These are phyloP conservation scores for Scolanthus callimorphus DNA, from an alignment of 92 coral and sea anemone genomes.

Conservation along the genomic window DNA sequence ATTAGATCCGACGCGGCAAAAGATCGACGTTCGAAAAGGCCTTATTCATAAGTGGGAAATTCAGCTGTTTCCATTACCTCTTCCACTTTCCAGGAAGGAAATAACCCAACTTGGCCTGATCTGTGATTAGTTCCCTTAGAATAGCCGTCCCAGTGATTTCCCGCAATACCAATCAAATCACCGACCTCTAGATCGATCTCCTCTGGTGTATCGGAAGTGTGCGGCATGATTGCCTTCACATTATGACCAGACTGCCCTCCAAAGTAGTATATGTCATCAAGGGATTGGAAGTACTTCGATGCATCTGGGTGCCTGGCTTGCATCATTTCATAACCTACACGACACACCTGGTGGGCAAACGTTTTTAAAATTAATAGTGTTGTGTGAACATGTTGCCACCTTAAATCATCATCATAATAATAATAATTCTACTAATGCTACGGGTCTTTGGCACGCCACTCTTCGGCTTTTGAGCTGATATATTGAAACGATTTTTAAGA, in stretches of 20 bases:
- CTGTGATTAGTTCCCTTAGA: constrained; percentile 78
- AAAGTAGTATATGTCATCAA: constrained; percentile 93
- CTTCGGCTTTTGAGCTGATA: too few relatives aligned
- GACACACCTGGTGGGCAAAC: constrained; percentile 93
- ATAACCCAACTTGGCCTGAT: constrained; percentile 59
- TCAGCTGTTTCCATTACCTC: constrained; percentile 78
- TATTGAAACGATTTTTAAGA: too few relatives aligned
- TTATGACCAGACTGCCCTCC: constrained; percentile 94
- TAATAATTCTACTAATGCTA: too few relatives aligned
- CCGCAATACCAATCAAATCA: constrained; percentile 81
- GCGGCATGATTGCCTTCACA: constrained; percentile 75
- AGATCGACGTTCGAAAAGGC: too few relatives aligned
- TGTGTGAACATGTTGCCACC: too few relatives aligned
- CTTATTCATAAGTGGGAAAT: constrained; percentile 28
- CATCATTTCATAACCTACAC: constrained; percentile 93
- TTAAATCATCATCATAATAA: too few relatives aligned
- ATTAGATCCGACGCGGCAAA: too few relatives aligned
- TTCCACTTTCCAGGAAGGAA: constrained; percentile 92
- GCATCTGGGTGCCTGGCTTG: constrained; percentile 88
- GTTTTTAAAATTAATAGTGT: too few relatives aligned
- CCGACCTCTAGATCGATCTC: constrained; percentile 71
- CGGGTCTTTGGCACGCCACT: too few relatives aligned
- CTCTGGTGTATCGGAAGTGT: constrained; percentile 50
- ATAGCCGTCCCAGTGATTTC: constrained; percentile 98
- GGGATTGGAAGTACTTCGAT: constrained; percentile 80